phyloP scores from a whole-genome alignment of 2,113 vertebrate genomes.

The Tetrao urogallus region DNA sequence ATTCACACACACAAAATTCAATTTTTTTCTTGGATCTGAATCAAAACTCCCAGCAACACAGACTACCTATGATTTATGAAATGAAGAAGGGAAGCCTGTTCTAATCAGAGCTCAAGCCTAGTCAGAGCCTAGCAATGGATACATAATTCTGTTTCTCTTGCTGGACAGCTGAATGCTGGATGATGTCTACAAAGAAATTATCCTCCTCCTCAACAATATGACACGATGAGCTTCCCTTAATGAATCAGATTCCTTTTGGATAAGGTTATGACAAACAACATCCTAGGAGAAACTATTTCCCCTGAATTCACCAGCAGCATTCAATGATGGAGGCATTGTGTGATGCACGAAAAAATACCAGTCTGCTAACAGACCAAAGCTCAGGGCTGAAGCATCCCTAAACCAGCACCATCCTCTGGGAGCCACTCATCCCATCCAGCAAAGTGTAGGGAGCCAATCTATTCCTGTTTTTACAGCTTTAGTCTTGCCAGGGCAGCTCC shows the following conservation, averaged over 20 bases:
- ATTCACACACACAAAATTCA: background rate
- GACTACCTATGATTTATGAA: slow-evolving; percentile 40
- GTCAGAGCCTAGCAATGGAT: background rate
- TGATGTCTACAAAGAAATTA: background rate
- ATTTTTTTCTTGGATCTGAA: background rate
- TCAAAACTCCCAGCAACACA: background rate
- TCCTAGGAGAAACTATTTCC: background rate
- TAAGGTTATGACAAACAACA: background rate
- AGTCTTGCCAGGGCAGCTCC: background rate
- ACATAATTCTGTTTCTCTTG: background rate
- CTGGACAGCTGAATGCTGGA: background rate
- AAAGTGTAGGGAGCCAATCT: background rate
- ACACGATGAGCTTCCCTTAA: background rate
- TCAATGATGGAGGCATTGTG: rapidly evolving
- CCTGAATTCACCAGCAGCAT: background rate
- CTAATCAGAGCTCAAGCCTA: background rate
- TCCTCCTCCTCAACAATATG: background rate
- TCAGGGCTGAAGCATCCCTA: background rate
- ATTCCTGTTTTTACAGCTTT: background rate
- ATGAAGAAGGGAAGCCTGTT: background rate
- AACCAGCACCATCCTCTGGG: background rate
- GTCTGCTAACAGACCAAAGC: rapidly evolving
- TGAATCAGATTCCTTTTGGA: background rate
- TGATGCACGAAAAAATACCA: rapidly evolving
- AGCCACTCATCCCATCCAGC: background rate